Base-by-base conservation (phyloP, 2,888 invertebrate species). In the Spilosoma lubricipeda region DNA sequence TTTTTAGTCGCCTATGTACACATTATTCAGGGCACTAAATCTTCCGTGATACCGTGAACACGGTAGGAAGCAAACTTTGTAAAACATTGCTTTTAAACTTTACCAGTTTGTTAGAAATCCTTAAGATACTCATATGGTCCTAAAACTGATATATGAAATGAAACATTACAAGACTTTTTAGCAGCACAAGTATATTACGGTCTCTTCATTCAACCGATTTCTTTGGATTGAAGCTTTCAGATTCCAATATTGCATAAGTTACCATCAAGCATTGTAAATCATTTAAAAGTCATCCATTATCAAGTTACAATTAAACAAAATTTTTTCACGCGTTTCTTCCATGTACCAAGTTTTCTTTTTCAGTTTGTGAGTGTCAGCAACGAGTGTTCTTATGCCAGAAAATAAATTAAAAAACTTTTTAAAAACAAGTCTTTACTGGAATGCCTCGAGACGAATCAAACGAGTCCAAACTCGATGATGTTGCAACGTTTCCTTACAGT, bases 1-100 rank as follows among this genome's bases (percentile, higher is more conserved):
- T 83, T 83, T 84, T 78, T 76, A 77, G 80, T 77, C 75, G 63
- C 68, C 67, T 66, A 69, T 74, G 70, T 74, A 84, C 77, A 78
- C 72, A 71, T 77, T 81, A 73, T 76, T 67, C 67, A 77, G 63
- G 56, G 30, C 45, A 65, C 39, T 66, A 66, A 45, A 68, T 72
- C 71, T 67, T 59, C 70, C 39, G 74, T 71, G 36, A 71, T 66
- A 70, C 30, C 67, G 36, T 42, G 52, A 63, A 69, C 71, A 64
- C 64, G 52, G 33, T 42, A 66, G 71, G 23, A 71, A 68, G 27
- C 39, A 67, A 69, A 70, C 63, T 70, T 63, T 63, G 72, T 68
- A 74, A 73, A 72, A 30, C 72, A 76, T 79, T 74, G 73, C 71
- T 71, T 64, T 67, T 27, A 67, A 74, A 71, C 71, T 74, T 74